Base-by-base conservation (phyloP, 2,888 invertebrate genomes). In the Epiblema foenella region DNA sequence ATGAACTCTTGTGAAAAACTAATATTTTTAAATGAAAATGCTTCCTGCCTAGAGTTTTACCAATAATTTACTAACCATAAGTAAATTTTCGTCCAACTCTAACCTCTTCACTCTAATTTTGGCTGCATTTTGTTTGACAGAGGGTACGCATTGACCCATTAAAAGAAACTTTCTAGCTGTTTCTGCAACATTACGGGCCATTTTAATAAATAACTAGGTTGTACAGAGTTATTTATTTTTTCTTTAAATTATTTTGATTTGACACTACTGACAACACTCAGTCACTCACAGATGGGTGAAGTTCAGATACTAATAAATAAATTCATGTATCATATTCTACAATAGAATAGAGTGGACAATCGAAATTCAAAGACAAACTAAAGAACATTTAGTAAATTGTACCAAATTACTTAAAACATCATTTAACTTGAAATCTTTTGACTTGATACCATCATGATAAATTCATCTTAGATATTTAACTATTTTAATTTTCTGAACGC, bases 71-170 rank as follows among this genome's bases (percentile, higher is more conserved):
- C 89, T 83, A 91, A 97, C 98, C 97, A 97, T 97, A 72, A 95
- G 90, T 64, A 98, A 89, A 87, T 96, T 95, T 77, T 94, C 92
- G 83, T 98, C 97, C 75, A 97, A 90, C 85, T 96, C 96, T 89
- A 97, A 94, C 83, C 95, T 94, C 82, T 96, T 96, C 54, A 98
- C 94, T 79, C 95, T 94, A 76, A 98, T 96, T 94, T 97, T 97
- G 0, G 96, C 94, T 29, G 97, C 96, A 87, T 96, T 96, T 79
- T 95, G 94, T 89, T 97, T 97, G 0, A 96, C 86, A 73, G 96
- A 96, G 9, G 98, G 97, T 62, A 97, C 94, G 85, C 97, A 97
- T 84, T 96, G 95, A 3, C 97, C 98, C 74, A 98, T 85, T 29
- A 97, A 82, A 78, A 96, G 83, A 70, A 94, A 87, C 57, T 94